These are phyloP conservation scores for Stenoptilia bipunctidactyla DNA, from an alignment of 2,888 invertebrate genomes.

Conservation along the genomic window DNA sequence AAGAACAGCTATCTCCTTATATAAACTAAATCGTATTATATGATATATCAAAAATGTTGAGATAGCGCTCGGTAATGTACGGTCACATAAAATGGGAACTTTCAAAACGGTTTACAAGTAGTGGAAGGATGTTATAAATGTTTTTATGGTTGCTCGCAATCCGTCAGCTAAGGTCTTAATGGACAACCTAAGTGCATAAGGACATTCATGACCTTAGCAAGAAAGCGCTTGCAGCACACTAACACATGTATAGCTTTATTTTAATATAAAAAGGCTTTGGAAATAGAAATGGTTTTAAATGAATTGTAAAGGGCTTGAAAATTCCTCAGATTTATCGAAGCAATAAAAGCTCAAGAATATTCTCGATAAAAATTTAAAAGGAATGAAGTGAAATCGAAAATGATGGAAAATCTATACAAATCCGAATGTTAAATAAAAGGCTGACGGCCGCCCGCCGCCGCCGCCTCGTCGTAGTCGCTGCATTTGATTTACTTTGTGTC, in stretches of 20 bases:
- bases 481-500: constrained; percentile 49
- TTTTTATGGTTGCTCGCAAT: constrained; percentile 57
- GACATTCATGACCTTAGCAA: constrained; percentile 60
- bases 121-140: constrained; percentile 70
- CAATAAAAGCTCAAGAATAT: constrained; percentile 1
- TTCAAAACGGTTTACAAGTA: constrained; percentile 67
- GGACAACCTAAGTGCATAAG: constrained; percentile 67
- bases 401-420: constrained; percentile 8
- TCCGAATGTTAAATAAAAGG: constrained; percentile 31
- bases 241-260: too few relatives aligned
- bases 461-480: constrained; percentile 6
- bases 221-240: background rate
- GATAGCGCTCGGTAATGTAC: constrained; percentile 43
- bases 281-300: constrained; percentile 9
- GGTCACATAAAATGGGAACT: constrained; percentile 55
- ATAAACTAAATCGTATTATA: too few relatives aligned
- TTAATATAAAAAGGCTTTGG: too few relatives aligned
- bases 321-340: background rate
- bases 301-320: background rate
- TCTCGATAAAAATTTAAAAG: background rate
- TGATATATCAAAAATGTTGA: constrained; percentile 29
- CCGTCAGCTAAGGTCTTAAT: constrained; percentile 63
- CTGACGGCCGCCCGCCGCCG: constrained; percentile 22
- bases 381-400: constrained; percentile 12
- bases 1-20: too few relatives aligned